Conservation (phyloP, 1,140 invertebrate species). For the Penaeus indicus region DNA sequence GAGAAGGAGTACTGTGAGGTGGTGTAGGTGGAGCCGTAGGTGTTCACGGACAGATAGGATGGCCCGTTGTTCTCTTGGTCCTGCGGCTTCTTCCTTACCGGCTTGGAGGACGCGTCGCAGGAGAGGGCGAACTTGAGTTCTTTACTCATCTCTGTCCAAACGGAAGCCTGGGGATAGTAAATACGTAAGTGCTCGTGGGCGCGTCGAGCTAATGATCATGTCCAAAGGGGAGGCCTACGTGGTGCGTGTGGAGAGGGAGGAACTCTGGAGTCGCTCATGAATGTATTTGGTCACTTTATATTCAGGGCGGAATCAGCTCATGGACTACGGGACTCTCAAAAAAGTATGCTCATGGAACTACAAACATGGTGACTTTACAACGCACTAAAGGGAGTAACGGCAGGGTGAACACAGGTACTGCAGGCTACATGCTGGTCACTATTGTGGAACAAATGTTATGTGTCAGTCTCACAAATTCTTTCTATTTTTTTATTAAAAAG, state of each 20-base stretch:
- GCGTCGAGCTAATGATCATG: conserved; percentile 15
- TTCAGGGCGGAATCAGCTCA: no score
- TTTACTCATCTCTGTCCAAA: conserved; percentile 78
- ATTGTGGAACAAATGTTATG: no score
- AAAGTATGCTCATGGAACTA: no score
- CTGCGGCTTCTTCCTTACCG: conserved; percentile 59
- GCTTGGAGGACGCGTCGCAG: conserved; percentile 81
- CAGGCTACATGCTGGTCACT: no score
- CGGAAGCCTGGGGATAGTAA: conserved; percentile 74
- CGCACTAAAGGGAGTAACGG: no score
- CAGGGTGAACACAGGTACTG: no score
- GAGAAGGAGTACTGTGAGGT: conserved; percentile 61
- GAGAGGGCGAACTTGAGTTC: conserved; percentile 83
- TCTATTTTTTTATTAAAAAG: no score
- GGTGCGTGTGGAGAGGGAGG: neutral
- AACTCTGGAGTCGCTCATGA: no score
- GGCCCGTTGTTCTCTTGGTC: conserved; percentile 38
- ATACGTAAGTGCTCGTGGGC: conserved; percentile 48
- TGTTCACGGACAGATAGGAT: conserved; percentile 56
- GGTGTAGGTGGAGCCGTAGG: conserved; percentile 56
- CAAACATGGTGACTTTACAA: no score
- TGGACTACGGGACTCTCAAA: no score
- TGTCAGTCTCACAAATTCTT: no score
- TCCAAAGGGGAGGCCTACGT: neutral
- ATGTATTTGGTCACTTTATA: no score